phyloP scores from a whole-genome alignment of 2,113 vertebrate genomes.

The Calyptomena viridis region DNA sequence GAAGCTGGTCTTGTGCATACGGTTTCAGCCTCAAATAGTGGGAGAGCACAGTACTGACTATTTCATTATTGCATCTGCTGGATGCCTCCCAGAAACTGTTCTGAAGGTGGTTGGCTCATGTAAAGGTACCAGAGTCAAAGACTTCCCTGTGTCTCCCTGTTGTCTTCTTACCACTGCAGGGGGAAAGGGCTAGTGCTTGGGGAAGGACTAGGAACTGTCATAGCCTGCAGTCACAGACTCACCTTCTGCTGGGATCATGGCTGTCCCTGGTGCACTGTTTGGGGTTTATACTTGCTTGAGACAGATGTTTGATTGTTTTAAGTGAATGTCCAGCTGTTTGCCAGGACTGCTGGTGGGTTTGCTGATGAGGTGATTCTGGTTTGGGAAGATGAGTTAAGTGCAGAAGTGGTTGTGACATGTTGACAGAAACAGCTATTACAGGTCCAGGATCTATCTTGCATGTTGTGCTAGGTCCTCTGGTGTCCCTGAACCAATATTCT shows the following conservation, averaged over 20 bases:
- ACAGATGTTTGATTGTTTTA: background rate
- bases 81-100: constrained; percentile 67
- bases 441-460: background rate
- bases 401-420: background rate
- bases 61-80: constrained; percentile 75
- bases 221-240: background rate
- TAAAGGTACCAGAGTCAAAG: constrained; percentile 74
- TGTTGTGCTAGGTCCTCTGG: constrained; percentile 77
- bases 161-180: background rate
- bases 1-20: constrained; percentile 66
- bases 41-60: constrained; percentile 82
- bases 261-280: background rate
- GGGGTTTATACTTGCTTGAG: background rate
- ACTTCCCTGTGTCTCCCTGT: background rate
- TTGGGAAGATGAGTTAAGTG: background rate
- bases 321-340: background rate
- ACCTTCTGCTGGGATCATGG: background rate
- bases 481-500: constrained; percentile 73
- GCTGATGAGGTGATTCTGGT: background rate
- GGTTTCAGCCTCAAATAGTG: constrained; percentile 78
- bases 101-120: constrained; percentile 85
- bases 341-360: background rate
- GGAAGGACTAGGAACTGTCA: background rate
- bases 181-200: background rate
- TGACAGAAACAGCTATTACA: background rate